Conservation (phyloP, 2,113 vertebrate species). For the Gadus macrocephalus region DNA sequence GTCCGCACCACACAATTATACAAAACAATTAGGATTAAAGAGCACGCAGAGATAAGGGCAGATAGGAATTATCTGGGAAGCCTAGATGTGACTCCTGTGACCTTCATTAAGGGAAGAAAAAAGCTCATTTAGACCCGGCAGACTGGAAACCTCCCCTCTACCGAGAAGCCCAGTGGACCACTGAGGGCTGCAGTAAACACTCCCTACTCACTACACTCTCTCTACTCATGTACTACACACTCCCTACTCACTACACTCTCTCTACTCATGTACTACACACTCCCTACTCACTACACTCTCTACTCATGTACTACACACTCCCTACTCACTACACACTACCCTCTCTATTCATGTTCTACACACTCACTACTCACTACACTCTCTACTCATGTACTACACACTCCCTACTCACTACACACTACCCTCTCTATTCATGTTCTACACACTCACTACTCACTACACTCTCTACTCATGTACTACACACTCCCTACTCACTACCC, state of each 20-base stretch:
- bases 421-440: too few species aligned
- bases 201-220: background rate
- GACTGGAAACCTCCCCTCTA: slow-evolving; percentile 48
- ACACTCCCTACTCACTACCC: too few species aligned
- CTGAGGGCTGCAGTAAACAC: slow-evolving; percentile 21
- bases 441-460: too few species aligned
- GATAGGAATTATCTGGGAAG: slow-evolving; percentile 78
- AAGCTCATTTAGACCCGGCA: slow-evolving; percentile 60
- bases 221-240: too few species aligned
- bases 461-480: too few species aligned
- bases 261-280: slow-evolving; percentile 19
- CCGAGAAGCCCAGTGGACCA: slow-evolving; percentile 58
- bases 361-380: too few species aligned
- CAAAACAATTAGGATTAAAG: slow-evolving; percentile 85
- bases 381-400: background rate
- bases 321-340: too few species aligned
- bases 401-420: too few species aligned
- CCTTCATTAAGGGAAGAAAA: slow-evolving; percentile 77
- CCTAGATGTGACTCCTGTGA: slow-evolving; percentile 76
- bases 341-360: too few species aligned
- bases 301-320: too few species aligned
- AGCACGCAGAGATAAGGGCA: slow-evolving; percentile 73
- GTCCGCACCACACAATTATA: slow-evolving; percentile 75
- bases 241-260: background rate
- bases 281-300: too few species aligned